Conservation (phyloP, 92 coral and sea anemone genomes). For the Epizoanthus rinbou region DNA sequence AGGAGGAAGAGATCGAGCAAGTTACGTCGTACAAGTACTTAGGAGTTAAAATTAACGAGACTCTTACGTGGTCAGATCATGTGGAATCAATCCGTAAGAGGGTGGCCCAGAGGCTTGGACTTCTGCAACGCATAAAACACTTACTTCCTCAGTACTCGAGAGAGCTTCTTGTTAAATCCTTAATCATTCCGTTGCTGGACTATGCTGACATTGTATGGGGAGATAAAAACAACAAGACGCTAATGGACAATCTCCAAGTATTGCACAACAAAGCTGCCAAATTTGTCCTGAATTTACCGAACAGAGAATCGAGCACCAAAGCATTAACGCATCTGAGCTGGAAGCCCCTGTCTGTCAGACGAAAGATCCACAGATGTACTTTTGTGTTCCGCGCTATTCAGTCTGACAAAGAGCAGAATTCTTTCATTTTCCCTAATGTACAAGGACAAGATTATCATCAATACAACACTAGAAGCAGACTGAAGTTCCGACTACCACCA, state of each 20-base stretch:
- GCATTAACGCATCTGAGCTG: constrained; percentile 29
- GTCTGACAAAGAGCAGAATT: background rate
- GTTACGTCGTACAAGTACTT: constrained; percentile 37
- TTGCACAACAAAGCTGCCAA: constrained; percentile 50
- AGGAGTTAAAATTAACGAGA: constrained; percentile 33
- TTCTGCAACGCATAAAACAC: constrained; percentile 46
- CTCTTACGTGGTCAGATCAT: constrained; percentile 36
- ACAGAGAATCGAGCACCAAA: constrained; percentile 30
- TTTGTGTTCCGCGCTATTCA: constrained; percentile 32
- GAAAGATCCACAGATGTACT: constrained; percentile 28
- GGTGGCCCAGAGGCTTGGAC: constrained; percentile 48
- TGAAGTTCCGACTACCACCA: background rate
- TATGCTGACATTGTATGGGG: constrained; percentile 49
- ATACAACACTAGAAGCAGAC: constrained; percentile 4
- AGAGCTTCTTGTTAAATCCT: constrained; percentile 42
- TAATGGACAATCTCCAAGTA: constrained; percentile 53
- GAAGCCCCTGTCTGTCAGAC: constrained; percentile 33
- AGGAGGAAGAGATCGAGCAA: constrained; percentile 35
- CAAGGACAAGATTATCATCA: constrained; percentile 3
- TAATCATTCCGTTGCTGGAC: constrained; percentile 43
- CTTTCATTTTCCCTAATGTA: background rate
- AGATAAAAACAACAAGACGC: constrained; percentile 41
- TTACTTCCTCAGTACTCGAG: constrained; percentile 48
- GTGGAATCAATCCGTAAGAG: constrained; percentile 38
- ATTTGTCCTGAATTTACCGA: constrained; percentile 41